These are phyloP conservation scores for Heterotis niloticus DNA, from an alignment of 2,113 vertebrate genomes.

Conservation along the genomic window DNA sequence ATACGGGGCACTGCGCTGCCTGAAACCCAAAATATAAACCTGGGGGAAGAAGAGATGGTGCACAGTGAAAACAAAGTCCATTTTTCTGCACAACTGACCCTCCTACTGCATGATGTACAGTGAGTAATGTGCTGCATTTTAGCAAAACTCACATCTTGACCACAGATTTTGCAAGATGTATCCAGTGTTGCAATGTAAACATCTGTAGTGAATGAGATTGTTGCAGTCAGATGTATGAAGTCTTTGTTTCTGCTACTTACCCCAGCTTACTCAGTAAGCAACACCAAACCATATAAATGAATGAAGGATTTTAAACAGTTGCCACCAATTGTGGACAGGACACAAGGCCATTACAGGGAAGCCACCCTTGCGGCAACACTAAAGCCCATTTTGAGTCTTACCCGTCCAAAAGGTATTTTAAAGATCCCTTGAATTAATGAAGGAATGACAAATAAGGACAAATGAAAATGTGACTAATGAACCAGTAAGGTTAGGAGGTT, in stretches of 20 bases:
- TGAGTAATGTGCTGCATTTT: no score
- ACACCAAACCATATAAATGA: not conserved
- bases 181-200: not conserved
- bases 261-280: not conserved
- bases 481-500: not conserved
- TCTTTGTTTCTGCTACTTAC: no score
- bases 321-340: no score
- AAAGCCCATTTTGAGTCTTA: no score
- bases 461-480: conserved; percentile 2
- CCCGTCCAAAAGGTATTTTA: no score
- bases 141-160: not conserved
- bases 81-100: no score
- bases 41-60: conserved; percentile 45
- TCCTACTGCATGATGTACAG: not conserved
- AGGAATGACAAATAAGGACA: not conserved
- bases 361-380: no score
- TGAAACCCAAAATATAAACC: conserved; percentile 84
- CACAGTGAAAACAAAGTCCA: not conserved
- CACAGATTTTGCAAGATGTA: not conserved
- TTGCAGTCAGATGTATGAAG: no score
- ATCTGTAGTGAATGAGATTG: not conserved
- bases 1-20: conserved; percentile 63
- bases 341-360: not conserved
- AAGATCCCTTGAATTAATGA: no score
- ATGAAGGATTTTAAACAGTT: no score